phyloP scores from a whole-genome alignment of 2,113 vertebrate genomes.

The Talpa occidentalis region DNA sequence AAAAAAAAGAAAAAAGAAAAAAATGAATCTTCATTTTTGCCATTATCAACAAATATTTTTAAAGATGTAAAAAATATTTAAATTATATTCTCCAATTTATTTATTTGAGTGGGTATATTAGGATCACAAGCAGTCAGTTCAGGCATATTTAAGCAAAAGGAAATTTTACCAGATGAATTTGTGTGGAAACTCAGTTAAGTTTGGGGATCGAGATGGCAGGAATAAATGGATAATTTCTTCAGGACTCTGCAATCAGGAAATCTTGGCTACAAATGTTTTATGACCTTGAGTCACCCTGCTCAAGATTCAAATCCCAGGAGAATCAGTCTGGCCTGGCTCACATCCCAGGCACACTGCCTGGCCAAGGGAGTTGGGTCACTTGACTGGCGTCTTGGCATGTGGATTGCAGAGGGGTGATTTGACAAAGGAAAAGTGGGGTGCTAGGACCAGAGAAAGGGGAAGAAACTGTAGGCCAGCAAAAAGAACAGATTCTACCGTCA shows the following conservation, averaged over 20 bases:
- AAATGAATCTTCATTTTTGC: conserved; percentile 27
- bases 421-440: background rate
- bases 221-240: background rate
- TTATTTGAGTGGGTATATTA: background rate
- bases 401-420: background rate
- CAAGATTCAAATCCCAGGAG: conserved; percentile 53
- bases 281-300: conserved; percentile 47
- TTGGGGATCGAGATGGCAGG: background rate
- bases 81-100: background rate
- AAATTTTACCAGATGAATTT: background rate
- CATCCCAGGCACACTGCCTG: conserved; percentile 15
- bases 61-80: background rate
- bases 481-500: background rate
- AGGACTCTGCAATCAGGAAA: background rate
- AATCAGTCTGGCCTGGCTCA: background rate
- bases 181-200: background rate
- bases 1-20: too few species aligned
- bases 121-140: background rate
- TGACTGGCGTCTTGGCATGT: conserved; percentile 1
- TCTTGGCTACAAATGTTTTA: conserved; percentile 26
- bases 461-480: background rate
- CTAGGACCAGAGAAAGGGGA: background rate
- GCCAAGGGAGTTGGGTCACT: conserved; percentile 9
- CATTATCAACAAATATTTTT: background rate
- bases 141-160: background rate